Evolutionary conservation across 2,113 vertebrate species (phyloP).

Genomic region (Tretioscincus oriximinensis): DNA sequence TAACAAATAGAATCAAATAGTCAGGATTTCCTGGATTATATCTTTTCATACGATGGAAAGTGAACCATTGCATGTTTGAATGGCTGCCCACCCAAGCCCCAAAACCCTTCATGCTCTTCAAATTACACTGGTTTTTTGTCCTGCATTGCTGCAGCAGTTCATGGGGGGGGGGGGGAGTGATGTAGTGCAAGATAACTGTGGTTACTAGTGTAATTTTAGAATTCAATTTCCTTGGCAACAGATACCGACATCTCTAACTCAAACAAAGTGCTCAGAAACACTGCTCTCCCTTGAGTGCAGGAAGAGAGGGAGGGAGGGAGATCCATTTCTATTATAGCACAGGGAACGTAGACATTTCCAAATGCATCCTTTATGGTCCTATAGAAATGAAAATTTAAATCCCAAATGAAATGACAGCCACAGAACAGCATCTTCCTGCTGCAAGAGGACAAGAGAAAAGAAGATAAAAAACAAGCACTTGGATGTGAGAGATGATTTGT

Average conservation of each 20-base stretch:
- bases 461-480: neutral
- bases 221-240: constrained; percentile 65
- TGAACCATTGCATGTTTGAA: neutral
- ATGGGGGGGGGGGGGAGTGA: constrained; percentile 43
- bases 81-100: neutral
- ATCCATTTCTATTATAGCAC: constrained; percentile 17
- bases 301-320: constrained; percentile 8
- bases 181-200: constrained; percentile 36
- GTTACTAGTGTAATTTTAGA: constrained; percentile 59
- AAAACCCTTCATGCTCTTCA: neutral
- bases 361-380: neutral
- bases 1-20: neutral
- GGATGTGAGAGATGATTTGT: neutral
- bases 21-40: neutral
- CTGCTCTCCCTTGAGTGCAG: constrained; percentile 43
- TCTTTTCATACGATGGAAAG: neutral
- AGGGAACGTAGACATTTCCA: constrained; percentile 1
- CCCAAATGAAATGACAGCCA: neutral
- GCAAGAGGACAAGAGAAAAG: constrained; percentile 8
- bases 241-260: constrained; percentile 59
- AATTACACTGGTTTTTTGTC: neutral
- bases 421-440: neutral
- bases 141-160: constrained; percentile 44
- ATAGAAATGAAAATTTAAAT: neutral
- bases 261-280: constrained; percentile 44